Conservation (phyloP, 1,140 invertebrate genomes). For the Doryteuthis pealeii region DNA sequence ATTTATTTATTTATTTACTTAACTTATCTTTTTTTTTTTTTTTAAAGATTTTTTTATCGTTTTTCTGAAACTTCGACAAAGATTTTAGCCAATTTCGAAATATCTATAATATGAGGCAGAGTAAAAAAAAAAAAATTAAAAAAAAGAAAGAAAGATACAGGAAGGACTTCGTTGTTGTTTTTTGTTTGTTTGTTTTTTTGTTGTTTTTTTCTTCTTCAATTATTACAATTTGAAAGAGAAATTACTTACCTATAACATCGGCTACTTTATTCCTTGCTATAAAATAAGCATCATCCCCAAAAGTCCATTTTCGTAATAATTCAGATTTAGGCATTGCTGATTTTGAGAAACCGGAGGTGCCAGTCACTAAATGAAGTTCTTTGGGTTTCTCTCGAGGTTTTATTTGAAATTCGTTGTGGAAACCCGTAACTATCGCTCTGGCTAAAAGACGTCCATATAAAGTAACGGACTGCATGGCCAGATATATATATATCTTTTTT, state of each 20-base stretch:
- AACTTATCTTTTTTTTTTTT: no score
- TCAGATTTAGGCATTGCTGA: conserved; percentile 63
- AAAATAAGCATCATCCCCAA: conserved; percentile 97
- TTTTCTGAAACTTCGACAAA: no score
- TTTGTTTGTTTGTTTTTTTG: no score
- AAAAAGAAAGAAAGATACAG: no score
- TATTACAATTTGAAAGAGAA: no score
- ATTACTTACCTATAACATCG: conserved; percentile 89
- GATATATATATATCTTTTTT: neutral
- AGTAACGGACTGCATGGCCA: conserved; percentile 47
- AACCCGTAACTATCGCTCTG: conserved; percentile 48
- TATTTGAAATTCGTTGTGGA: conserved; percentile 51
- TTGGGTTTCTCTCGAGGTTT: conserved; percentile 31
- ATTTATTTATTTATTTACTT: no score
- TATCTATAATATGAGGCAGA: no score
- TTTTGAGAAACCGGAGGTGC: conserved; percentile 55
- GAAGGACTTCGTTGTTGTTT: no score
- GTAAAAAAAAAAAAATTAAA: no score
- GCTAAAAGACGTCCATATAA: conserved; percentile 47
- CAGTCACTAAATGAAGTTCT: conserved; percentile 54
- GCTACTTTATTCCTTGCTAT: conserved; percentile 79
- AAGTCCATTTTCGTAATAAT: conserved; percentile 79
- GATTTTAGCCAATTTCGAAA: no score
- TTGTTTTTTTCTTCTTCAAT: no score
- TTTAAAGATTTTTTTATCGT: no score